These are phyloP conservation scores for Chiloscyllium punctatum DNA, from an alignment of 2,797 vertebrate species.

Conservation along the genomic window DNA sequence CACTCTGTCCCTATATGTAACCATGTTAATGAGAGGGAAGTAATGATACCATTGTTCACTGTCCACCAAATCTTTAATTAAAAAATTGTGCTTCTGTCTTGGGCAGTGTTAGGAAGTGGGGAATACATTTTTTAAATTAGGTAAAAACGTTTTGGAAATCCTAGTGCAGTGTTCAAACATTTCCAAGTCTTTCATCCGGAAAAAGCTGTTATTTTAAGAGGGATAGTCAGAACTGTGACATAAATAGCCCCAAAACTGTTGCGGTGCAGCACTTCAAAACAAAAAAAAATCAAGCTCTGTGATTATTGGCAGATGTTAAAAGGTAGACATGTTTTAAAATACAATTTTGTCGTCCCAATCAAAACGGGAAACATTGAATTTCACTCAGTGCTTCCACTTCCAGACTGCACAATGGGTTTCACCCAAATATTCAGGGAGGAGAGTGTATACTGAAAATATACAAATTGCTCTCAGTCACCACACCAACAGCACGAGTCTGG, in stretches of 20 bases:
- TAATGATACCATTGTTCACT: too few species aligned
- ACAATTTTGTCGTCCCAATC: too few species aligned
- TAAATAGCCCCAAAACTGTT: not conserved
- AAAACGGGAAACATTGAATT: not conserved
- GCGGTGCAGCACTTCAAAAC: not conserved
- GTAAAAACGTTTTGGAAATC: not conserved
- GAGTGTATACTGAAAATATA: not conserved
- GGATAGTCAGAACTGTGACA: not conserved
- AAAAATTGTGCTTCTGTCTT: too few species aligned
- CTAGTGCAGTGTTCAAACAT: not conserved
- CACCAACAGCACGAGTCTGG: not conserved
- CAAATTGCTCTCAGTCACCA: not conserved
- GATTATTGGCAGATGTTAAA: slow-evolving; percentile 13
- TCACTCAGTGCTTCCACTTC: not conserved
- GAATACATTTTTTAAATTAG: not conserved
- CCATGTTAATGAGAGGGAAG: too few species aligned
- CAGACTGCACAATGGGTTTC: not conserved
- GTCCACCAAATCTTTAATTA: too few species aligned
- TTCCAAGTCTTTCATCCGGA: not conserved
- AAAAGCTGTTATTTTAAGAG: not conserved
- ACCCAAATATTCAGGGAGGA: not conserved
- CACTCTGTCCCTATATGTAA: too few species aligned
- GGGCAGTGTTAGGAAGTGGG: too few species aligned
- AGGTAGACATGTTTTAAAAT: not conserved
- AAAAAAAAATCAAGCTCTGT: not conserved